These are phyloP conservation scores for Tarsius wallacei DNA, from an alignment of 2,797 vertebrate genomes.

Conservation along the genomic window DNA sequence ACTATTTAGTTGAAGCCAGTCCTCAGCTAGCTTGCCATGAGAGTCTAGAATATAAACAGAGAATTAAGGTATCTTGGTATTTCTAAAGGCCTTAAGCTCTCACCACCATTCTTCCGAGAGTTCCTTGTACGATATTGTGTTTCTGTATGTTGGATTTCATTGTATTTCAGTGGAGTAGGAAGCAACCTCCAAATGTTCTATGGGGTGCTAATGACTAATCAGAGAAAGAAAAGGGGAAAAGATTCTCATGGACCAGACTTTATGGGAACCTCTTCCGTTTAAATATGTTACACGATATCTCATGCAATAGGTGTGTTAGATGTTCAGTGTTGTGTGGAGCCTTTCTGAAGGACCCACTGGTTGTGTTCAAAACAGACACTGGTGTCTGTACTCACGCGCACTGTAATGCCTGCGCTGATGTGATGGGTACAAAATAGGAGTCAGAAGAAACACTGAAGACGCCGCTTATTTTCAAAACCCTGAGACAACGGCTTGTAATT, in stretches of 20 bases:
- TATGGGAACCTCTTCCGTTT: neutral
- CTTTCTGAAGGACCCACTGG: neutral
- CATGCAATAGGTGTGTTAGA: neutral
- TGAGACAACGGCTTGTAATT: neutral
- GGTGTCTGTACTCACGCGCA: neutral
- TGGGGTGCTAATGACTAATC: neutral
- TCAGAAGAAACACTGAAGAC: neutral
- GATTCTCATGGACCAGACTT: neutral
- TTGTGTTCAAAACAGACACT: neutral
- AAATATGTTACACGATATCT: neutral
- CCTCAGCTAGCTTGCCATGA: neutral
- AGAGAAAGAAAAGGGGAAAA: neutral
- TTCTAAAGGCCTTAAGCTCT: neutral
- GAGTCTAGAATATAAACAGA: neutral
- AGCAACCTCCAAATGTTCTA: neutral
- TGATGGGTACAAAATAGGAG: neutral
- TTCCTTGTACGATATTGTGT: neutral
- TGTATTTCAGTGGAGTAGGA: conserved; percentile 30
- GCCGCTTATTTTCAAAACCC: neutral
- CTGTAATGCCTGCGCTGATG: neutral
- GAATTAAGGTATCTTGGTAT: neutral
- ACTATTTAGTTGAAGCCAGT: neutral
- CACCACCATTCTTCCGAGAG: neutral
- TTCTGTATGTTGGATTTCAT: neutral
- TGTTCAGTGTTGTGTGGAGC: neutral